Evolutionary conservation across 2,888 invertebrate species (phyloP), one percentile per base, ranked within the genome.

Genomic region (Rhingia campestris): DNA sequence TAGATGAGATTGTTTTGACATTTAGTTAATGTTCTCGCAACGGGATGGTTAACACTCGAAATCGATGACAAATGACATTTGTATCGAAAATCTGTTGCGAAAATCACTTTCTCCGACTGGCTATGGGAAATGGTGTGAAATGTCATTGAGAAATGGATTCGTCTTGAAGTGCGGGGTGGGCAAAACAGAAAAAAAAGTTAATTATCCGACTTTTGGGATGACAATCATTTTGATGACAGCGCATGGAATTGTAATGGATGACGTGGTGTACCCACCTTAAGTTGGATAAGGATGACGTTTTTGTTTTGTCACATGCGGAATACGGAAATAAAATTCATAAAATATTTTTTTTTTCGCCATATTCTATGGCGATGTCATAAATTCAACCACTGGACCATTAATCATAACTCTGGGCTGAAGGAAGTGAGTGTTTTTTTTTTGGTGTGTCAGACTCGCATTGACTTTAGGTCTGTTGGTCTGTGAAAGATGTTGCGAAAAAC

Each of bases 1-100:
- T 64, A 79, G 59, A 74, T 66, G 49, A 54, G 66, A 80, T 84
- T 84, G 84, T 84, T 80, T 84, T 84, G 84, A 84, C 84, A 80
- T 84, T 80, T 79, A 80, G 80, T 51, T 79, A 79, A 74, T 84
- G 77, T 70, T 75, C 59, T 59, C 63, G 6, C 64, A 56, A 54
- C 39, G 54, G 63, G 51, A 76, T 43, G 61, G 56, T 45, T 54
- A 22, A 45, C 51, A 59, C 39, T 70, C 30, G 7, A 37, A n/a
- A 63, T 74, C 58, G 59, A 84, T 84, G 84, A 84, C 70, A 84
- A 84, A 84, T 84, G 84, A 84, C 66, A 61, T 70, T 80, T 66
- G 22, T 45, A 45, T 45, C 32, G 49, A 54, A 56, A 66, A 64
- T 73, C 54, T 37, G 54, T 53, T 70, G 67, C 75, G 59, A 64